Evolutionary conservation across 2,797 vertebrate genomes (phyloP), one percentile per base, ranked within the genome.

Genomic region (Nyctalus aviator): DNA sequence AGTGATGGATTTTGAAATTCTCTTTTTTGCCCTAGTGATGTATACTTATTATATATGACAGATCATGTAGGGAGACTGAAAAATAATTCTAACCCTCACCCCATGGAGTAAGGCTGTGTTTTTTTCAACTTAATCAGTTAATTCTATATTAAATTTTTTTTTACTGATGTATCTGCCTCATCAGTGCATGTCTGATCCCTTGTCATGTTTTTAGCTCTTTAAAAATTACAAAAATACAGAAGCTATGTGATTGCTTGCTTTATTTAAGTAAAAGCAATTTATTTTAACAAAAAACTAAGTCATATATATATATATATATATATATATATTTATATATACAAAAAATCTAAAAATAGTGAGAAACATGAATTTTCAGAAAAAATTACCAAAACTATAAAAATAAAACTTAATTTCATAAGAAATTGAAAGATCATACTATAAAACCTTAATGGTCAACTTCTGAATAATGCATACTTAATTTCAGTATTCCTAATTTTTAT

Each of bases 341-440:
- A n/a, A n/a, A n/a, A n/a, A n/a, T 92, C 32, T 79, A 55, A 94
- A 95, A 85, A 41, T 79, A 25, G 35, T 59, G 17, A 64, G 30
- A 83, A 91, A 86, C n/a, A 50, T 77, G 46, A 48, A 44, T 88
- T 94, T 73, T 87, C 41, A 95, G 77, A 88, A 95, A 95, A 92
- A 81, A 46, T 90, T 72, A 76, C 72, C 25, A n/a, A 87, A 93
- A 87, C 69, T 89, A 62, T 25, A 85, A 59, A 94, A 69, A 7
- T 64, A 55, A 87, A 84, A 55, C 37, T 86, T 93, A 72, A 6
- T 69, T 73, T 92, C 32, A 23, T 68, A 78, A 82, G 78, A 91
- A 96, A 91, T 8, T 14, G 50, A 94, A 95, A 91, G 27, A 27
- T 62, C 14, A 50, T 41, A 57, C 30, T 78, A 57, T 73, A 83